A percentile compares a stretch with the other conserved stretches of the same genome.
phyloP scores from a whole-genome alignment of 1,140 invertebrate genomes.

The Drosophila bifasciata region DNA sequence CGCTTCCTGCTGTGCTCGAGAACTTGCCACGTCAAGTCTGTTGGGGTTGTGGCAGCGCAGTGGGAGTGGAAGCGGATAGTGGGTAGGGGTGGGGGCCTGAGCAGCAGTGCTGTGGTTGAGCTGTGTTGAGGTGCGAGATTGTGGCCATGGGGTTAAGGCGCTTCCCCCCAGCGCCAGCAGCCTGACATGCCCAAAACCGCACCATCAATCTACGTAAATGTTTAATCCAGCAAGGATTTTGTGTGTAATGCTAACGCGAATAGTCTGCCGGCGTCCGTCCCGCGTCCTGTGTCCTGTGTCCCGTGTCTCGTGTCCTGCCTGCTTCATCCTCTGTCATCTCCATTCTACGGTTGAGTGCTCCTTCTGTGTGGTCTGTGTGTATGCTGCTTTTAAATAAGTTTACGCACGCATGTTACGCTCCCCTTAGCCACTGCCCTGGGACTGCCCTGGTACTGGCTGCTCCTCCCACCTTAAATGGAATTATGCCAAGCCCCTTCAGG shows the following conservation, averaged over 20 bases:
- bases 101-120: conserved; percentile 2
- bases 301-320: conserved; percentile 1
- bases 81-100: too few species aligned
- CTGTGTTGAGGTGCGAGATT: conserved; percentile 26
- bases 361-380: conserved; percentile 35
- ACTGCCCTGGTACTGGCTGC: background rate
- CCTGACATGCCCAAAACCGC: conserved; percentile 26
- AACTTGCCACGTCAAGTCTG: conserved; percentile 11
- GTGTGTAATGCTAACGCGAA: conserved; percentile 45
- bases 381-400: conserved; percentile 71
- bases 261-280: conserved; percentile 8
- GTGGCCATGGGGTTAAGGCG: conserved; percentile 68
- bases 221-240: conserved; percentile 77
- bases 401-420: conserved; percentile 70
- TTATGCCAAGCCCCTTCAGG: conserved; percentile 27
- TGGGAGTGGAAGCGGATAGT: too few species aligned
- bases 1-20: conserved; percentile 1
- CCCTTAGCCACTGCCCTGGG: background rate
- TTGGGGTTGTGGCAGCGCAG: background rate
- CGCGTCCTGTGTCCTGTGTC: conserved; percentile 14
- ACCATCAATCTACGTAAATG: conserved; percentile 80
- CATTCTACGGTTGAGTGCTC: conserved; percentile 45
- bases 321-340: conserved; percentile 34
- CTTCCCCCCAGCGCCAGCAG: conserved; percentile 15
- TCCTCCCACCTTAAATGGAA: conserved; percentile 12